Evolutionary conservation across 2,888 invertebrate genomes (phyloP), one percentile per base, ranked within the genome.

Genomic region (Nasonia oneida): DNA sequence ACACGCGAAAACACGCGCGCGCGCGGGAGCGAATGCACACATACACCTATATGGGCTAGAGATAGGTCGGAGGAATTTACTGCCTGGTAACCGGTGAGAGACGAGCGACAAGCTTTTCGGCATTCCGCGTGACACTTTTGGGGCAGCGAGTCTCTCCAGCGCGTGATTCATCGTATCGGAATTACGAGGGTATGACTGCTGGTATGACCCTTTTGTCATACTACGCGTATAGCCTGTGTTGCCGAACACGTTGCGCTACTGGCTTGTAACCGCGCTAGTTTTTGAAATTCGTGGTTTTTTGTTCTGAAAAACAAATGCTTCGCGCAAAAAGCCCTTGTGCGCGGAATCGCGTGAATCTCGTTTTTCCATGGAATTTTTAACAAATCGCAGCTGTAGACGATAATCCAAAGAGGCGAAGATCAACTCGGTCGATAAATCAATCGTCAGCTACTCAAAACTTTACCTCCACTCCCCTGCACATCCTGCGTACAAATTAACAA

Each of bases 81-180:
- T 64, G 50, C 64, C 47, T 12, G 39, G 67, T 23, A 67, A 70
- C 70, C 47, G 29, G 37, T 33, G 8, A 50, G 79, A 79, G 42
- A 71, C 61, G 61, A 74, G 73, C 42, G 61, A 82, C 82, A 47
- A 75, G 75, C 47, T 75, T 82, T 82, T 82, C 74, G 81, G 61
- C 47, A n/a, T 81, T 74, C 47, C 33, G 57, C 8, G 2, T 81
- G 73, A 74, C 74, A 61, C 61, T 73, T 81, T 74, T 74, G 61
- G 73, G 61, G 12, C 81, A 53, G 23, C 29, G 29, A 71, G 29
- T 71, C 71, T 71, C 57, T 64, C n/a, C 39, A 61, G 47, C 67
- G 57, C 33, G 67, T 73, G 80, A 80, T 80, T 80, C 80, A 80
- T 80, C 57, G 80, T 57, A 80, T 80, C 37, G 39, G 33, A 80